Conservation (phyloP, 2,113 vertebrate genomes). For the Gopherus evgoodei region DNA sequence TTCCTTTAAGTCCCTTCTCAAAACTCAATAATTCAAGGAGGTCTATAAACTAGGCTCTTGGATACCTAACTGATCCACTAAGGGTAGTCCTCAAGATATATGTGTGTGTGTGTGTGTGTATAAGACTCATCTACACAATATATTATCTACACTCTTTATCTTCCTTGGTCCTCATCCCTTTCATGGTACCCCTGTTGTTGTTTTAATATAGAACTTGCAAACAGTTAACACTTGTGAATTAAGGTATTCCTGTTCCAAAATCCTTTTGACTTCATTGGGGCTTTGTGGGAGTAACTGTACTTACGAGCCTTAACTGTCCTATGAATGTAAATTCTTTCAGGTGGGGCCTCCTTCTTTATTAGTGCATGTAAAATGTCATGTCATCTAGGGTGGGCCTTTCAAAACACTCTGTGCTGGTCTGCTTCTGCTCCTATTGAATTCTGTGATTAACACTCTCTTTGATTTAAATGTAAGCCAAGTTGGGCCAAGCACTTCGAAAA, state of each 20-base stretch:
- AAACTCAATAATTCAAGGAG: not conserved
- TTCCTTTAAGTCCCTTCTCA: not conserved
- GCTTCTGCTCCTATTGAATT: not conserved
- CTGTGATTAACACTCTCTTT: not conserved
- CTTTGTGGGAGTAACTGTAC: not conserved
- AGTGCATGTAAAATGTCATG: not conserved
- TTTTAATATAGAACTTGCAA: not conserved
- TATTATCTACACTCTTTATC: not conserved
- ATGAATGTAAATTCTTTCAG: not conserved
- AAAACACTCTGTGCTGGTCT: not conserved
- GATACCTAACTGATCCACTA: not conserved
- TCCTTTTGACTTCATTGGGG: not conserved
- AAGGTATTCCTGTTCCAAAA: not conserved
- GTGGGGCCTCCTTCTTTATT: not conserved
- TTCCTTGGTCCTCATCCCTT: not conserved
- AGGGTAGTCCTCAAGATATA: not conserved
- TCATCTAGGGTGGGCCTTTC: not conserved
- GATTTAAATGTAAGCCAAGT: not conserved
- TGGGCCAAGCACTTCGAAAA: not conserved
- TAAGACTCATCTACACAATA: not conserved
- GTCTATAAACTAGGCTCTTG: not conserved
- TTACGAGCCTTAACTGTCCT: not conserved
- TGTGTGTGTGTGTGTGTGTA: not conserved
- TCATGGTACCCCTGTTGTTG: not conserved
- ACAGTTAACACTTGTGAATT: not conserved